These are phyloP conservation scores for Podilymbus podiceps DNA, from an alignment of 2,113 vertebrate genomes.

Conservation along the genomic window DNA sequence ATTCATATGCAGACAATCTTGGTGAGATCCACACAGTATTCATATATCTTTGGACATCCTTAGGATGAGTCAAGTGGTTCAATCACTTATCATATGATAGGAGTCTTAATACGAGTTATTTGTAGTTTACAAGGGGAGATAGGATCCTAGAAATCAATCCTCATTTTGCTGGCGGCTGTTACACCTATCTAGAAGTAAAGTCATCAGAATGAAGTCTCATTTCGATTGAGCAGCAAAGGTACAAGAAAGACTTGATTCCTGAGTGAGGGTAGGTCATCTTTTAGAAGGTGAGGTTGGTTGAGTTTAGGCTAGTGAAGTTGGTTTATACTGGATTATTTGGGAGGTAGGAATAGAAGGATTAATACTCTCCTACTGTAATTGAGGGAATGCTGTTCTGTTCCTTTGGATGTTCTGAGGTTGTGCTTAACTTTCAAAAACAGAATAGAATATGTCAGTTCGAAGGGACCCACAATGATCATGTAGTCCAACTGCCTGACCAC, in stretches of 20 bases:
- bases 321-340: not conserved
- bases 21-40: not conserved
- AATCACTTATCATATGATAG: not conserved
- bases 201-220: not conserved
- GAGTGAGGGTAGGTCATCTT: not conserved
- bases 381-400: not conserved
- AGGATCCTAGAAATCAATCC: not conserved
- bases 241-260: not conserved
- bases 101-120: not conserved
- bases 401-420: not conserved
- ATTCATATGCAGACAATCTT: not conserved
- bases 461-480: not conserved
- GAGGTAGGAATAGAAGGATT: not conserved
- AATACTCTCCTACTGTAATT: not conserved
- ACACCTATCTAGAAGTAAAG: not conserved
- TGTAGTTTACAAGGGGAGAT: not conserved
- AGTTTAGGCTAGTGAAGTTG: not conserved
- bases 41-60: not conserved
- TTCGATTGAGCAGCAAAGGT: not conserved
- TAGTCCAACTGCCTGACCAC: not conserved
- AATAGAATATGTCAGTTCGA: not conserved
- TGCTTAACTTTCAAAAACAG: not conserved
- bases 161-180: not conserved
- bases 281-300: not conserved
- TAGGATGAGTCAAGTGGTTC: not conserved